A percentile compares a stretch with the other conserved stretches of the same genome.
Evolutionary conservation across 1,140 invertebrate genomes (phyloP).

Genomic region (Helicoverpa armigera): DNA sequence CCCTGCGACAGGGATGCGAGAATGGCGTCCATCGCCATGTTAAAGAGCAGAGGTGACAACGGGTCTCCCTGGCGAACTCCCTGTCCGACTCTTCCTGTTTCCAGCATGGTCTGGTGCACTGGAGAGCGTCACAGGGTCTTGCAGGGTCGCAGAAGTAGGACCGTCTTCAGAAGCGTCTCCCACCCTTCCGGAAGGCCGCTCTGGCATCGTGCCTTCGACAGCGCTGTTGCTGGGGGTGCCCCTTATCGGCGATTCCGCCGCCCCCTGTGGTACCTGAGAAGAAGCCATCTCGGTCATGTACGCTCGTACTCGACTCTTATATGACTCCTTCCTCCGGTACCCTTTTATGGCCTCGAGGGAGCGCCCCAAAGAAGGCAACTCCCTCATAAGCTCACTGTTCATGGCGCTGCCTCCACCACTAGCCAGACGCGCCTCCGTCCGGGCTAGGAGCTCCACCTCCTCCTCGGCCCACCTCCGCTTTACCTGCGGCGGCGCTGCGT

Average conservation of each 20-base stretch:
- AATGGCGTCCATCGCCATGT: constrained; percentile 78
- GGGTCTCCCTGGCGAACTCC: constrained; percentile 87
- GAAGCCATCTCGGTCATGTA: background rate
- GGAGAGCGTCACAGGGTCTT: background rate
- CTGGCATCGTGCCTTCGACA: background rate
- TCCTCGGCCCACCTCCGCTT: background rate
- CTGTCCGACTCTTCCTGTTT: constrained; percentile 55
- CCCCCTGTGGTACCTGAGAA: background rate
- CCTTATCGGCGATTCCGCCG: background rate
- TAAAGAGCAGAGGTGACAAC: constrained; percentile 66
- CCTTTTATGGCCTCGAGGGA: background rate
- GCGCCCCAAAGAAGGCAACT: background rate
- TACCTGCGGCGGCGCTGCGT: background rate
- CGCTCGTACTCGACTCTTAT: background rate
- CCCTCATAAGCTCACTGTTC: background rate
- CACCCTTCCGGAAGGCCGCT: background rate
- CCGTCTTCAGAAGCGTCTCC: background rate
- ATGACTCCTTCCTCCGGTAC: constrained; percentile 1
- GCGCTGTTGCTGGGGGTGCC: background rate
- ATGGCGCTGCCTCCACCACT: background rate
- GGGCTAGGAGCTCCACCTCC: background rate
- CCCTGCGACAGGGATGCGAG: constrained; percentile 58
- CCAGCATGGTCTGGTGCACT: no score
- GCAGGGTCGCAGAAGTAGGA: background rate
- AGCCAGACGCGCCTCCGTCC: background rate